Evolutionary conservation across 2,797 vertebrate species (phyloP), one percentile per base, ranked within the genome.

Genomic region (Remorina albescens): DNA sequence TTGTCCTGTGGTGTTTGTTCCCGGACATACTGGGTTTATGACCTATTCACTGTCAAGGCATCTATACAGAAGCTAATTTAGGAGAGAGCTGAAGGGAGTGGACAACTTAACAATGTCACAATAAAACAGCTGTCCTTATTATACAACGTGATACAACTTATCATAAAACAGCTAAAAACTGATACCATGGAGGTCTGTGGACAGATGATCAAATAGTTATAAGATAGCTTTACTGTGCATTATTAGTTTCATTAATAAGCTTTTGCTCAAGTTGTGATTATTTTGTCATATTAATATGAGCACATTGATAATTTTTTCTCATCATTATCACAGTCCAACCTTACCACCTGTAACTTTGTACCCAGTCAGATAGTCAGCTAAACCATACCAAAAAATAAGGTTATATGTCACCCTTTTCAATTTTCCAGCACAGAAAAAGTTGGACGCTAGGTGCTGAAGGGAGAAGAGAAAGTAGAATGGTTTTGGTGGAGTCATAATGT

Each of bases 71-170:
- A 37, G 55, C 74, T 73, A 15, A 79, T 85, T 84, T 68, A 76
- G 42, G 69, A 71, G 62, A 77, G n/a, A 56, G 51, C 59, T 23
- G 11, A 34, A 50, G 39, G 68, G 65, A 59, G 57, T 67, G 59
- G 65, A 57, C 78, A 23, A 66, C 49, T 61, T 49, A 62, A 86
- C 75, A 88, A 75, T 69, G 30, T n/a, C 44, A 86, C 85, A 85
- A 82, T 87, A 62, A 82, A 82, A 75, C 90, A 88, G 76, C 81
- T 92, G 87, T 60, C 65, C 50, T 47, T 32, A 42, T 74, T 76
- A 30, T 30, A 30, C 30, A 30, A 30, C n/a, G n/a, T n/a, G n/a
- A n/a, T n/a, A n/a, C 30, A 30, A 30, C 30, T 30, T n/a, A n/a
- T n/a, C n/a, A 68, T 28, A 19, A 34, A 62, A 23, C 21, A 26